Evolutionary conservation across 1,140 invertebrate species (phyloP), one percentile per base, ranked within the genome.

Genomic region (Aphis craccivora): DNA sequence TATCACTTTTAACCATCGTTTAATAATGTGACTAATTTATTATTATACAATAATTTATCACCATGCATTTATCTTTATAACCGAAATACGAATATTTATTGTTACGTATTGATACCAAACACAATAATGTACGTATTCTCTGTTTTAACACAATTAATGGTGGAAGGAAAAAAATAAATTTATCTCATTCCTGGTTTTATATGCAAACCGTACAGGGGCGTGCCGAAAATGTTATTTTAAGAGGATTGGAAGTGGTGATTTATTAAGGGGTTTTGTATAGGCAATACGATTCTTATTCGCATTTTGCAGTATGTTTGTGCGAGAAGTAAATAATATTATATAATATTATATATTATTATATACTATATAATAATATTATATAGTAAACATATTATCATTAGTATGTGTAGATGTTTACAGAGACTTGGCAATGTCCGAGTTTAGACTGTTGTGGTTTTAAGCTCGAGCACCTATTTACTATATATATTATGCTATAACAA

Each of bases 171-270:
- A 45, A 76, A 76, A 76, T n/a, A n/a, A 14, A 76, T 76, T 76
- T 76, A 76, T 76, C 60, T 76, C 60, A 14, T 76, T 67, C 30
- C 60, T 67, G 30, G 60, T 76, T 76, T 76, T 76, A 76, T 76
- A 60, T 20, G 60, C n/a, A 20, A 76, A 35, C 60, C 60, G 60
- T 76, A n/a, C 4, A 18, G 60, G 60, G 60, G 60, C 60, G 60
- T 76, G 60, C 60, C 60, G n/a, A 20, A 67, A 76, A 76, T 76
- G 60, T 76, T 76, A 76, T 76, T 76, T 76, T n/a, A 76, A 76
- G 60, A 7, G n/a, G 30, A 76, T 76, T n/a, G 30, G 14, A 76
- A 35, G 11, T 4, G 4, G 14, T 76, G 60, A 76, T 76, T 76
- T 76, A 76, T 76, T 76, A 18, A 76, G 60, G 60, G 60, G 60